Evolutionary conservation across 2,113 vertebrate genomes (phyloP), one percentile per base, ranked within the genome.

Genomic region (Montifringilla adamsi): DNA sequence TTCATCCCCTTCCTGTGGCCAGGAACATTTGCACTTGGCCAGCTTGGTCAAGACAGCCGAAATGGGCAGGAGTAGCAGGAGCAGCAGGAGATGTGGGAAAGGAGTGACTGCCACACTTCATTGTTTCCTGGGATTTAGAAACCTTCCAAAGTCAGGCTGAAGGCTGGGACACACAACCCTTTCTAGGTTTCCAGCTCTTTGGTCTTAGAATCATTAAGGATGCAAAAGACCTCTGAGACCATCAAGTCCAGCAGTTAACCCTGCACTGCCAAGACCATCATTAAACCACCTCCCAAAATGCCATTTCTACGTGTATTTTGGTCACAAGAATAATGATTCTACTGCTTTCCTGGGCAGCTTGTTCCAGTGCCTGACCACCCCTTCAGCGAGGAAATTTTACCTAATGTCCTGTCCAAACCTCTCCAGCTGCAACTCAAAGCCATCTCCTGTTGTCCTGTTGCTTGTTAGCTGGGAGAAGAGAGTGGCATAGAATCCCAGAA

Each of bases 21-120:
- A 58, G 17, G 5, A 31, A 7, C 0, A 0, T 67, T 49, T 52
- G 44, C 24, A 33, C 10, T 86, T 52, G 53, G 37, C 12, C 17
- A 37, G 1, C 5, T n/a, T 73, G 15, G 27, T 37, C 41, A 41
- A 27, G 31, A 5, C 0, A 0, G 33, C 10, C 2, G 2, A 18
- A n/a, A 31, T 8, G 24, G 52, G 28, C 66, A 67, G 26, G 17
- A 81, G 31, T 9, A 66, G 46, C 60, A 47, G 18, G 17, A 69
- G 19, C 14, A 66, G 37, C n/a, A 49, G 56, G 21, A 43, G 31
- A 20, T 16, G 2, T 50, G 15, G 37, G 72, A 58, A 72, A 72
- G 63, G 22, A 63, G 39, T 2, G 2, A 28, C n/a, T 78, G 27
- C 33, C 64, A 77, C 13, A 5, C 13, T 52, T 55, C 22, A 13